phyloP scores from a whole-genome alignment of 2,888 invertebrate species.

The Melieria omissa region DNA sequence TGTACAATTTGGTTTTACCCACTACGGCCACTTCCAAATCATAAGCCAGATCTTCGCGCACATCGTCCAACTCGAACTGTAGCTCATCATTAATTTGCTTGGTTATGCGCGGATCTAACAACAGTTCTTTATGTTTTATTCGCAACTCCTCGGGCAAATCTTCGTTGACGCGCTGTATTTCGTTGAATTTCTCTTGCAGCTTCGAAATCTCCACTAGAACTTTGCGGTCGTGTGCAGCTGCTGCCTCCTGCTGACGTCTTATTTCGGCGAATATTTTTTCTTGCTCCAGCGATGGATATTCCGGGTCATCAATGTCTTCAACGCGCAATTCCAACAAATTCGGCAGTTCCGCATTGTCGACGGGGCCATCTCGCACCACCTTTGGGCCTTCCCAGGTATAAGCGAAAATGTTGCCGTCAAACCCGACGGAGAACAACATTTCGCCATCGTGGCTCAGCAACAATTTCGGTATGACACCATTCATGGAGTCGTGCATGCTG shows the following conservation, averaged over 20 bases:
- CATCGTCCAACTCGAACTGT: conserved; percentile 72
- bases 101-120: conserved; percentile 76
- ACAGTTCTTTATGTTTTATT: conserved; percentile 71
- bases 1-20: conserved; percentile 72
- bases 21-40: conserved; percentile 77
- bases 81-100: conserved; percentile 72
- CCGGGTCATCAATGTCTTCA: conserved; percentile 57
- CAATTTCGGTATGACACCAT: conserved; percentile 75
- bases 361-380: conserved; percentile 41
- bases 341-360: not conserved
- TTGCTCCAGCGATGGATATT: conserved; percentile 70
- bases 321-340: conserved; percentile 20
- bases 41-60: conserved; percentile 75
- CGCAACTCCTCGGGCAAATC: conserved; percentile 72
- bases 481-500: conserved; percentile 80
- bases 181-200: conserved; percentile 72
- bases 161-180: conserved; percentile 70
- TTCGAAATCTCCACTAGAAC: conserved; percentile 70
- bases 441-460: conserved; percentile 72
- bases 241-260: conserved; percentile 58
- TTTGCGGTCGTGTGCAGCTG: conserved; percentile 71
- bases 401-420: conserved; percentile 82
- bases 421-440: conserved; percentile 73
- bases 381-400: conserved; percentile 69
- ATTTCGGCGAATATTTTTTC: conserved; percentile 75